A percentile compares a stretch with the other conserved stretches of the same genome.
Conservation (phyloP, 53 echinoderm and acorn worm genomes). For the Holothuria scabra region DNA sequence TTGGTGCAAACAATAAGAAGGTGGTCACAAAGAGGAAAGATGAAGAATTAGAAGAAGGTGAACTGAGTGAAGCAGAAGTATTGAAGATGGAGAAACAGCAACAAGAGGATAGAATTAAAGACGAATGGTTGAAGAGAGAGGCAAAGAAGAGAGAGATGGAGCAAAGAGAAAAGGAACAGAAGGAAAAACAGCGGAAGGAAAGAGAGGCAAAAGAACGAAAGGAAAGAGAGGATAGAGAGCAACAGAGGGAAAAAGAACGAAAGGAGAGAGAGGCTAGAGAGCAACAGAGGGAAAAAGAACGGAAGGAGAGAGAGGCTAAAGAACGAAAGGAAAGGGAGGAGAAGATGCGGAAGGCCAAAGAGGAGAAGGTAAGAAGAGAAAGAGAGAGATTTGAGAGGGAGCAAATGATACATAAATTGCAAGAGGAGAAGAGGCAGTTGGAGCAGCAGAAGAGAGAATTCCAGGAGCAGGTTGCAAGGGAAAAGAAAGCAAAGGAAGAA, state of each 20-base stretch:
- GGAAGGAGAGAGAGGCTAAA: not conserved
- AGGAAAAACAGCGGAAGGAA: constrained; percentile 9
- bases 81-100: constrained; percentile 41
- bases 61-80: constrained; percentile 38
- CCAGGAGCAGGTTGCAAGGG: not conserved
- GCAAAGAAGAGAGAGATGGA: constrained; percentile 1
- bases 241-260: not conserved
- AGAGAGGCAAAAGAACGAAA: constrained; percentile 2
- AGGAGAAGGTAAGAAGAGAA: not conserved
- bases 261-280: not conserved
- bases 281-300: no score
- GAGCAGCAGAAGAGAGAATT: not conserved
- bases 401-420: not conserved
- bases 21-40: not conserved
- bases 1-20: not conserved
- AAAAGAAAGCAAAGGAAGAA: not conserved
- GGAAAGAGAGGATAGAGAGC: constrained; percentile 8
- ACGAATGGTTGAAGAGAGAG: constrained; percentile 29
- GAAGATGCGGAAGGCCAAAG: not conserved
- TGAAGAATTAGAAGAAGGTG: constrained; percentile 33
- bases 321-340: not conserved
- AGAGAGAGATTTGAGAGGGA: not conserved
- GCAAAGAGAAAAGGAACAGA: not conserved
- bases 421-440: not conserved
- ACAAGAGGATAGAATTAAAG: constrained; percentile 22